Evolutionary conservation across 1,140 invertebrate genomes (phyloP).

Genomic region (Drosophila nigromelanica): DNA sequence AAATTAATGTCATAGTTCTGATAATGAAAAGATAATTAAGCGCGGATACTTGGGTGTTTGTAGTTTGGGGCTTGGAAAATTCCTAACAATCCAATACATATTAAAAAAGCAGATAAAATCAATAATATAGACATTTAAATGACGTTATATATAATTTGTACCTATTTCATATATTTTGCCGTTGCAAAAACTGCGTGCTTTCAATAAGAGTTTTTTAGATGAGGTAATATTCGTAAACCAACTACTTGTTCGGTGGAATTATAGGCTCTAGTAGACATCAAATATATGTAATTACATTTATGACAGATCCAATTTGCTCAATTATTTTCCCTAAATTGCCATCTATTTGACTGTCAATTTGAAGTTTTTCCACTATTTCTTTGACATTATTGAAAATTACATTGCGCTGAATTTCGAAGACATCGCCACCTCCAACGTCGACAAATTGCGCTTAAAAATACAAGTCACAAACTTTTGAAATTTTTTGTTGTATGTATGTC

Average conservation of each 20-base stretch:
- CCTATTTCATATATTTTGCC: too few relatives aligned
- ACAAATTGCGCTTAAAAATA: slow-evolving; percentile 42
- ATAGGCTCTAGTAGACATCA: too few relatives aligned
- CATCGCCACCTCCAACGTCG: slow-evolving; percentile 18
- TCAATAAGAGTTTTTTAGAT: too few relatives aligned
- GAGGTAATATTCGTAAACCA: neutral
- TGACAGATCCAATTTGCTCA: slow-evolving; percentile 11
- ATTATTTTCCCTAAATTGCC: slow-evolving; percentile 11
- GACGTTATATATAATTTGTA: too few relatives aligned
- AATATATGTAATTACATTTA: neutral
- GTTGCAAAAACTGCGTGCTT: too few relatives aligned
- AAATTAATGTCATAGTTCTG: slow-evolving; percentile 29
- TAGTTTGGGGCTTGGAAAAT: neutral
- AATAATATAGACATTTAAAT: neutral
- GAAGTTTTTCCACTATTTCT: neutral
- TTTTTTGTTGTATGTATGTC: slow-evolving; percentile 2
- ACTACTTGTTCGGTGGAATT: neutral
- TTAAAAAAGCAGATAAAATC: neutral
- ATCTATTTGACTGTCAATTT: slow-evolving; percentile 1
- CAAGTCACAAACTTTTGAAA: slow-evolving; percentile 18
- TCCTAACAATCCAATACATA: too few relatives aligned
- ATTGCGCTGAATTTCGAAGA: slow-evolving; percentile 10
- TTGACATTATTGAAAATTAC: slow-evolving; percentile 33
- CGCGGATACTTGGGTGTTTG: neutral
- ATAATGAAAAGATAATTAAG: slow-evolving; percentile 32